Conservation (phyloP, 2,888 invertebrate species). For the Aproaerema taeniolella region DNA sequence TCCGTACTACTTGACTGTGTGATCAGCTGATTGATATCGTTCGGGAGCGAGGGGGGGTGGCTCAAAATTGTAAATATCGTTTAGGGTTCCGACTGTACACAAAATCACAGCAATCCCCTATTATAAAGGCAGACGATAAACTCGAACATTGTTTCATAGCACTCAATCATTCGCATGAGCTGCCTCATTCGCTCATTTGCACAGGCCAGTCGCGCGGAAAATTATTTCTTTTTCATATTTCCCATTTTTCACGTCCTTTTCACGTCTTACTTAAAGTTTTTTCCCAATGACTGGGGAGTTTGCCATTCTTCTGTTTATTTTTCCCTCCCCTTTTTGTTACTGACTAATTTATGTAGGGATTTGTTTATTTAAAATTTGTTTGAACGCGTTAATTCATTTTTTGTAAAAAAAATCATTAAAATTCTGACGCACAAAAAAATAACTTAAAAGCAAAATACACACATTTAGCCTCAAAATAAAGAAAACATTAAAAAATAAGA, state of each 20-base stretch:
- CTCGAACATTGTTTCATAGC: slow-evolving; percentile 66
- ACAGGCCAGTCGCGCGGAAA: slow-evolving; percentile 74
- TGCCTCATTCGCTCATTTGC: slow-evolving; percentile 76
- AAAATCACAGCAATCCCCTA: no score
- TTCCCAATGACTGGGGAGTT: slow-evolving; percentile 44
- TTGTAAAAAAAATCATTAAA: no score
- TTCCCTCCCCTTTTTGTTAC: slow-evolving; percentile 30
- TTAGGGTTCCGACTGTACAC: no score
- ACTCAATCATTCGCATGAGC: slow-evolving; percentile 74
- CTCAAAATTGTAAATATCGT: no score
- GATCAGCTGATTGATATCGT: no score
- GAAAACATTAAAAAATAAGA: no score
- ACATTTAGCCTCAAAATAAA: no score
- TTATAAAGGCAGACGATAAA: slow-evolving; percentile 20
- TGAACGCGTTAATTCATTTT: no score
- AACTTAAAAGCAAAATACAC: no score
- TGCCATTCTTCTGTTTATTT: slow-evolving; percentile 53
- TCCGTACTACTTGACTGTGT: no score
- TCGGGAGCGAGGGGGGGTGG: no score
- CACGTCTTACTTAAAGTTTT: slow-evolving; percentile 71
- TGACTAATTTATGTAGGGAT: slow-evolving; percentile 27
- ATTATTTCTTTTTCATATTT: slow-evolving; percentile 78
- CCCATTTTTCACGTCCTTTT: slow-evolving; percentile 75
- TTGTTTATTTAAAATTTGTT: slow-evolving; percentile 26
- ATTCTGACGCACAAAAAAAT: no score